These are phyloP conservation scores for Hydractinia echinata DNA, from an alignment of 30 jellyfish, hydroid and myxozoan species.

Conservation along the genomic window DNA sequence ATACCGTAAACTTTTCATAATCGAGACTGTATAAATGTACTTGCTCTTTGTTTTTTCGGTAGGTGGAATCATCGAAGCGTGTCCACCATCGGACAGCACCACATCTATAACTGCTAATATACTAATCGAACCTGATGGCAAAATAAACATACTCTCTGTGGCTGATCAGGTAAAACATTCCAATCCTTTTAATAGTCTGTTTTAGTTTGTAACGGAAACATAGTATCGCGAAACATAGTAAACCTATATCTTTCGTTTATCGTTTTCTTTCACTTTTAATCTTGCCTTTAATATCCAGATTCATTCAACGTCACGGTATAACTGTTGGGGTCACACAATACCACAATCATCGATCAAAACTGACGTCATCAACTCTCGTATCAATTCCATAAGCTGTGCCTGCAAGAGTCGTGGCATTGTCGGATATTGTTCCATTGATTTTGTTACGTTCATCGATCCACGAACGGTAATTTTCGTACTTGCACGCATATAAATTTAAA, in stretches of 20 bases:
- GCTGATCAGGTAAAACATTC: slow-evolving; percentile 70
- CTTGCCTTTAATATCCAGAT: slow-evolving; percentile 36
- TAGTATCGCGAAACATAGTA: no score
- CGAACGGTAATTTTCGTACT: slow-evolving; percentile 36
- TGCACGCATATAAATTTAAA: neutral
- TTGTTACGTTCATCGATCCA: slow-evolving; percentile 78
- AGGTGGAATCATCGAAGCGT: slow-evolving; percentile 91
- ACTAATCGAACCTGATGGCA: slow-evolving; percentile 74
- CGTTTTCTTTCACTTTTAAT: no score
- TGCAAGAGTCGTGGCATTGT: slow-evolving; percentile 73
- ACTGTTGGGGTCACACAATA: slow-evolving; percentile 75
- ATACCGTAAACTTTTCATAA: no score
- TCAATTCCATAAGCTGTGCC: slow-evolving; percentile 39
- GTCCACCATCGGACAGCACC: slow-evolving; percentile 84
- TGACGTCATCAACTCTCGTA: slow-evolving; percentile 26
- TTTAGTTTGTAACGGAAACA: no score
- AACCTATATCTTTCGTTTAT: no score
- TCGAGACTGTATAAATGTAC: no score
- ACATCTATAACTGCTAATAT: slow-evolving; percentile 72
- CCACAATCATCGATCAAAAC: slow-evolving; percentile 93
- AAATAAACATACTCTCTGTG: slow-evolving; percentile 50
- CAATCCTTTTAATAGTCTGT: no score
- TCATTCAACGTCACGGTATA: slow-evolving; percentile 45
- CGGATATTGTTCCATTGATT: slow-evolving; percentile 67
- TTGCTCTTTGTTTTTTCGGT: neutral